A percentile compares a stretch with the other conserved stretches of the same genome.
phyloP scores from a whole-genome alignment of 2,888 invertebrate species.

The Acrobasis suavella region DNA sequence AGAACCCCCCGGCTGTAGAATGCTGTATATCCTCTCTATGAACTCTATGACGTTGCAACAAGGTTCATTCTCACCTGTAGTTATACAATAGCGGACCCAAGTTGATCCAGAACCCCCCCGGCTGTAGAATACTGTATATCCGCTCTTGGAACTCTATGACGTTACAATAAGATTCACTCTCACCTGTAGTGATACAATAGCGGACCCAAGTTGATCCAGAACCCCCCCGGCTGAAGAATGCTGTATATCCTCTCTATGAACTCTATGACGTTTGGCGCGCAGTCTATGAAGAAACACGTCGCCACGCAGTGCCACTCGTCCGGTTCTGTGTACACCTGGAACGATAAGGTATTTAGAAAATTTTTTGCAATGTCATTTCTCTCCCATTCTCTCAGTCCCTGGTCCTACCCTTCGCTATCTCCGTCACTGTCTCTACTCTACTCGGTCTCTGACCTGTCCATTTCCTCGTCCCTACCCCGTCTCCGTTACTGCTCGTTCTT shows the following conservation, averaged over 20 bases:
- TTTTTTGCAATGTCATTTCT: too few species aligned
- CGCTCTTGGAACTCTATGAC: slow-evolving; percentile 87
- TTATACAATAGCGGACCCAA: slow-evolving; percentile 95
- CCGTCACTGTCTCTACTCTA: too few species aligned
- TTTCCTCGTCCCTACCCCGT: too few species aligned
- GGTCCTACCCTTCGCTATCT: too few species aligned
- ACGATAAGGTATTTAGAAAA: slow-evolving; percentile 13
- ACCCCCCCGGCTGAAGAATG: slow-evolving; percentile 94
- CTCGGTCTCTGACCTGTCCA: too few species aligned
- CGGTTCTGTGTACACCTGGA: slow-evolving; percentile 85
- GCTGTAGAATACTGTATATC: slow-evolving; percentile 93
- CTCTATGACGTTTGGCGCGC: slow-evolving; percentile 97
- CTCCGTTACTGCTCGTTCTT: too few species aligned
- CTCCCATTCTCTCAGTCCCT: too few species aligned
- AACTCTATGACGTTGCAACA: slow-evolving; percentile 50
- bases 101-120: slow-evolving; percentile 90
- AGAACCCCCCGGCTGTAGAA: slow-evolving; percentile 86
- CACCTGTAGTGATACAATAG: slow-evolving; percentile 93
- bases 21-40: slow-evolving; percentile 94
- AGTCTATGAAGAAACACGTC: slow-evolving; percentile 99
- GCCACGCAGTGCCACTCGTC: slow-evolving; percentile 95
- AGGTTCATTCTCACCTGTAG: slow-evolving; percentile 78
- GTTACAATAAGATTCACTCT: not conserved
- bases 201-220: slow-evolving; percentile 96
- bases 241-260: slow-evolving; percentile 96